Base-by-base conservation (phyloP, 2,797 vertebrate genomes). In the Pantherophis alleghaniensis region DNA sequence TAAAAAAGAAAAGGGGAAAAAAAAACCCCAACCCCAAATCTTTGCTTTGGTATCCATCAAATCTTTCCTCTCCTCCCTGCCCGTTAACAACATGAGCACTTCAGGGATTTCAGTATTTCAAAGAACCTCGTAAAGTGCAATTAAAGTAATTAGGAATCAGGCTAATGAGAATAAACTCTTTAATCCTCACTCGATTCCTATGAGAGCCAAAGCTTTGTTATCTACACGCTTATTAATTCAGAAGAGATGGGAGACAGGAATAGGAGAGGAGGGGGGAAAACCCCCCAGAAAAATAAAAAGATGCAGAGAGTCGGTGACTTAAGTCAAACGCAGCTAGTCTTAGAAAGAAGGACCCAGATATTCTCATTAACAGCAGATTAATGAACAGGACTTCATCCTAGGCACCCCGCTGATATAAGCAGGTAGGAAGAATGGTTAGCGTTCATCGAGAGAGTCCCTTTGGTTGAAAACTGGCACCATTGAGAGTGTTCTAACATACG, bases 221-320 rank as follows among this genome's bases (percentile, higher is more conserved):
- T 92, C 89, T 88, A 79, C 86, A n/a, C 5, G n/a, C 63, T 14
- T 79, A 90, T 94, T 92, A 61, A 88, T 88, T 94, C 79, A 26
- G 32, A 63, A 22, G 59, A 14, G 59, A 22, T 3, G 47, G 24
- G 32, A 53, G 13, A 1, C 20, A 51, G 26, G 37, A 28, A 14
- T 0, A 51, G 28, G 57, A 20, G 20, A 32, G n/a, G 12, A 7
- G 2, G 1, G 59, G 7, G 9, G 9, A 1, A 3, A 20, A 22
- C 16, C 6, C 47, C 4, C 47, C 47, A 12, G 16, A 7, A 57
- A 60, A 74, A 91, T 32, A 28, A 60, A 88, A 32, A 74, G 18
- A 16, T 28, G 9, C 11, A 18, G 16, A 32, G 7, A 32, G 28
- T 14, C 86, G 42, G 87, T 12, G 7, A 51, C 37, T 26, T n/a